Base-by-base conservation (phyloP, 2,797 vertebrate genomes). In the Lophotriccus pileatus region DNA sequence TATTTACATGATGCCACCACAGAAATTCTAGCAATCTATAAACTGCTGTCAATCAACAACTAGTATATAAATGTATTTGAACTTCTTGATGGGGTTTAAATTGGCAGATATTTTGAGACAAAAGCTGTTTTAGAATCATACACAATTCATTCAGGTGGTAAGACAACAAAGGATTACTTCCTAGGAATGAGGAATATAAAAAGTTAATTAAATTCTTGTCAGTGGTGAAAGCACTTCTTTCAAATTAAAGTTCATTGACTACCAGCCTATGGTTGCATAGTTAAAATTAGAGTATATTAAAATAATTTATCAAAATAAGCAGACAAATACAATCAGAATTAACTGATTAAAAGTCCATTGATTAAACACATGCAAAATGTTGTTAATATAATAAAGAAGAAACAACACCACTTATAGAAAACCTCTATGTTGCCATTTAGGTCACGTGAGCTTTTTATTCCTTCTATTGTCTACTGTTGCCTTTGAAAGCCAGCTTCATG, bases 251-350 rank as follows among this genome's bases (percentile, higher is more conserved):
- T 72, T 73, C 88, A 94, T 95, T 95, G 94, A 93, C 75, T 86
- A 60, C 68, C 88, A 96, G 87, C 78, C 83, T 91, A 77, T 34
- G 67, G 90, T 94, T 97, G 85, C 75, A 94, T 79, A 73, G 88
- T 95, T 95, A 95, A 97, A 97, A 96, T 96, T 95, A 93, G 37
- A 96, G 89, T 93, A 96, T 97, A 97, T 97, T 95, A 97, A 96
- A 96, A 94, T 96, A 96, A 97, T 96, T 97, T 95, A 96, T 97
- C 97, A 97, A 98, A 96, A 97, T 96, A 97, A 97, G 76, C 79
- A 85, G 84, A 93, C 62, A 96, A 96, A 95, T 85, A 93, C 90
- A 95, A 96, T 94, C 95, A 96, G 90, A 95, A 80, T 94, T 96
- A 96, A 95, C 96, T 95, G 83, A 95, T 91, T 95, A 93, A 90